Evolutionary conservation across 2,888 invertebrate genomes (phyloP).

Genomic region (Elmis aenea): DNA sequence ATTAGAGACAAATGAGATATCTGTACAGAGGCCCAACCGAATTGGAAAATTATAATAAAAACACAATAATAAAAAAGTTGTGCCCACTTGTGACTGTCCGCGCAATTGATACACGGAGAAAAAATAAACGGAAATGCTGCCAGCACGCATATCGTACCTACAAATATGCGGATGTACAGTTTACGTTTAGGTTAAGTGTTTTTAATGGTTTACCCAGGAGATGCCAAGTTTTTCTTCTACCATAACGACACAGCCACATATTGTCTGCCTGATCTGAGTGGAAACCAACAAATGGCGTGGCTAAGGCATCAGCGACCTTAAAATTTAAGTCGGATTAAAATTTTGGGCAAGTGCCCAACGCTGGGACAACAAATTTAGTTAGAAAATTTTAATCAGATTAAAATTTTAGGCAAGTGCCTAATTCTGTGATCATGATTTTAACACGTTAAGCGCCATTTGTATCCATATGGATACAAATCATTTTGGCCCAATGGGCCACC

Average conservation of each 20-base stretch:
- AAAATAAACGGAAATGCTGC: slow-evolving; percentile 85
- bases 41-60: slow-evolving; percentile 81
- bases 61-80: slow-evolving; percentile 70
- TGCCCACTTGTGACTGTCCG: slow-evolving; percentile 59
- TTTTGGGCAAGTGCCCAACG: too few relatives aligned
- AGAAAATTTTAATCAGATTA: too few relatives aligned
- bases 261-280: slow-evolving; percentile 72
- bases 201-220: slow-evolving; percentile 75
- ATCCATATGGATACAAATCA: too few relatives aligned
- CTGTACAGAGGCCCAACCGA: slow-evolving; percentile 90
- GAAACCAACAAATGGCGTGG: slow-evolving; percentile 84
- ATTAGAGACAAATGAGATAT: slow-evolving; percentile 88
- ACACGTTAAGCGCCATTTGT: too few relatives aligned
- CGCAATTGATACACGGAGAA: slow-evolving; percentile 66
- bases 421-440: too few relatives aligned
- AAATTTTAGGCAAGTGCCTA: too few relatives aligned
- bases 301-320: slow-evolving; percentile 76
- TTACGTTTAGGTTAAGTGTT: too few relatives aligned
- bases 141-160: slow-evolving; percentile 71
- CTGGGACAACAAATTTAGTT: neutral
- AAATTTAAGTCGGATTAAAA: too few relatives aligned
- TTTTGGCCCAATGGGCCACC: too few relatives aligned
- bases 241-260: slow-evolving; percentile 65
- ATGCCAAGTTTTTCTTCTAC: slow-evolving; percentile 85
- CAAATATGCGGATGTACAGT: too few relatives aligned